Conservation (phyloP, 2,888 invertebrate genomes). For the Drosophila nr. medialis region DNA sequence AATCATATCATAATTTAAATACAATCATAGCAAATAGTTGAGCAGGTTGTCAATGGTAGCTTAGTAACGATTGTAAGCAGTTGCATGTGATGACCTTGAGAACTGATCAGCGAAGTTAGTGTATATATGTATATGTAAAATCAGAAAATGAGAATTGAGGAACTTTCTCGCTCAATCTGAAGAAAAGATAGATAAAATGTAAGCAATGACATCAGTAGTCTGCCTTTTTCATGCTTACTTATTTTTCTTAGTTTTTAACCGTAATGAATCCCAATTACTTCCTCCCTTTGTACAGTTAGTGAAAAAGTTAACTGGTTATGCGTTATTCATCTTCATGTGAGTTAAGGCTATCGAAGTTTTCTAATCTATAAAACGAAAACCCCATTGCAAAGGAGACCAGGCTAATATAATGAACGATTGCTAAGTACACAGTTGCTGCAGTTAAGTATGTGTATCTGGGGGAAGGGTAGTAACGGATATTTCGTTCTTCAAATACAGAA, state of each 20-base stretch:
- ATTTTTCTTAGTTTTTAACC: conserved; percentile 54
- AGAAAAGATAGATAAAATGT: conserved; percentile 12
- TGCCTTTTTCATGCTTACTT: conserved; percentile 17
- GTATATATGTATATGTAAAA: conserved; percentile 8
- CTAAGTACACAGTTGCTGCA: conserved; percentile 58
- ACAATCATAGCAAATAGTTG: not conserved
- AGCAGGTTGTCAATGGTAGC: not conserved
- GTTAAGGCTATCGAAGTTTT: conserved; percentile 65
- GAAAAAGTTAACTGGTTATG: conserved; percentile 1
- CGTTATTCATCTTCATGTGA: conserved; percentile 22
- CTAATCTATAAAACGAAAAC: no score
- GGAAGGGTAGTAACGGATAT: not conserved
- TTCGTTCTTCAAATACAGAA: conserved; percentile 41
- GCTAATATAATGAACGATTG: conserved; percentile 44
- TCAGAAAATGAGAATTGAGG: conserved; percentile 22
- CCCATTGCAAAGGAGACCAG: no score
- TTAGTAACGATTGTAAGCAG: conserved; percentile 22
- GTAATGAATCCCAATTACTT: conserved; percentile 47
- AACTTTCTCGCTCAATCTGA: conserved; percentile 26
- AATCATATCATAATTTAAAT: not conserved
- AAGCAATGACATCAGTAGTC: conserved; percentile 15
- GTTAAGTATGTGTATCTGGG: conserved; percentile 34
- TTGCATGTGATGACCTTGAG: conserved; percentile 28
- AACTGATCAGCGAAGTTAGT: conserved; percentile 2
- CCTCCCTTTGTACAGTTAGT: conserved; percentile 30